A percentile compares a stretch with the other conserved stretches of the same genome.
These are phyloP conservation scores for Bombycilla garrulus DNA, from an alignment of 2,113 vertebrate genomes.

Conservation along the genomic window DNA sequence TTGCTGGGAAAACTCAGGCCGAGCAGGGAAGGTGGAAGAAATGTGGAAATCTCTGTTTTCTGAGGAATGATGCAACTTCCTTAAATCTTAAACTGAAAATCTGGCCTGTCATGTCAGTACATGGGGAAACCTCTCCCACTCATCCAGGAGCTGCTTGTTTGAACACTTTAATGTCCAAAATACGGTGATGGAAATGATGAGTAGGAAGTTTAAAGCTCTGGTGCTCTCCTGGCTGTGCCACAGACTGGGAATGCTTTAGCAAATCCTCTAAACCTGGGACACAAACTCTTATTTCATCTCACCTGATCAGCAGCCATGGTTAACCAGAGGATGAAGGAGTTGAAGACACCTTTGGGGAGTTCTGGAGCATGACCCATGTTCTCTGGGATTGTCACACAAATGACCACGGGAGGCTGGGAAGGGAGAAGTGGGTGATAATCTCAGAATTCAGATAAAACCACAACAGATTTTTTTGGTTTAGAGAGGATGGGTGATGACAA, in stretches of 20 bases:
- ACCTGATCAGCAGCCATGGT: not conserved
- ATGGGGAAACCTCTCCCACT: not conserved
- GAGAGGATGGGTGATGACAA: not conserved
- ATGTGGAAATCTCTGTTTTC: not conserved
- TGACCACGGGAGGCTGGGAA: not conserved
- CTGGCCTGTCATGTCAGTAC: not conserved
- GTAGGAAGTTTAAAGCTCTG: not conserved
- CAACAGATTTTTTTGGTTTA: not conserved
- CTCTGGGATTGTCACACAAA: not conserved
- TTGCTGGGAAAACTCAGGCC: not conserved
- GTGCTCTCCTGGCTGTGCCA: not conserved
- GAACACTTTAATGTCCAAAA: not conserved
- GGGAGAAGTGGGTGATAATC: not conserved
- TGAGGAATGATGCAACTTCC: not conserved
- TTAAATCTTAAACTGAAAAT: not conserved
- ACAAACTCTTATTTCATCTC: not conserved
- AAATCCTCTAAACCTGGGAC: not conserved
- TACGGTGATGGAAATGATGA: not conserved
- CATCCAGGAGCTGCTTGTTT: not conserved
- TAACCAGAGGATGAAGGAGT: not conserved
- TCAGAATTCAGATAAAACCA: not conserved
- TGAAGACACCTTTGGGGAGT: not conserved
- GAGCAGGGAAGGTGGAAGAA: not conserved
- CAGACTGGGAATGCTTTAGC: not conserved
- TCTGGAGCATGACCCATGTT: not conserved